A percentile compares a stretch with the other conserved stretches of the same genome.
These are phyloP conservation scores for Esox lucius DNA, from an alignment of 2,797 vertebrate genomes.

Conservation along the genomic window DNA sequence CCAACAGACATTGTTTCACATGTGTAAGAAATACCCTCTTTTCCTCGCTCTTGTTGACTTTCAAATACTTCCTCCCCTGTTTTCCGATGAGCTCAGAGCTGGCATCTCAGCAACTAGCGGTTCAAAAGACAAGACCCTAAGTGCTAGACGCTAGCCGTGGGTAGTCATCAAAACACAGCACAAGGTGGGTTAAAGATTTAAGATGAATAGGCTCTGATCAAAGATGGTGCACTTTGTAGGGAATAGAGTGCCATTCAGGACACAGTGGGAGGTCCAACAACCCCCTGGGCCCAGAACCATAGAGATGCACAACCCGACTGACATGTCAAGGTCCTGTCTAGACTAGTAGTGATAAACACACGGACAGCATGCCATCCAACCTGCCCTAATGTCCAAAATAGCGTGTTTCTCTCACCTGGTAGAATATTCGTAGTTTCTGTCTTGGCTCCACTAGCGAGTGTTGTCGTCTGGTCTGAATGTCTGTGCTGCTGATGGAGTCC, in stretches of 20 bases:
- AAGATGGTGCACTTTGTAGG: background rate
- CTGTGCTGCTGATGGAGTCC: conserved; percentile 76
- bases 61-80: no score
- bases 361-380: background rate
- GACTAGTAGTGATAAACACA: background rate
- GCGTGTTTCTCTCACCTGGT: conserved; percentile 76
- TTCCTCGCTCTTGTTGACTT: no score
- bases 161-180: no score
- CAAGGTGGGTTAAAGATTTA: no score
- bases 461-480: conserved; percentile 80
- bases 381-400: background rate
- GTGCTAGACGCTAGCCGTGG: no score
- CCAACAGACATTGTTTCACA: no score
- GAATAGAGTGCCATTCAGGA: background rate
- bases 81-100: no score
- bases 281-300: background rate
- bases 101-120: no score
- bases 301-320: background rate
- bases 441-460: conserved; percentile 79
- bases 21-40: no score
- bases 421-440: conserved; percentile 87
- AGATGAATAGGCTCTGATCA: background rate
- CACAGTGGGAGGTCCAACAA: background rate
- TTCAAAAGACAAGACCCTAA: no score
- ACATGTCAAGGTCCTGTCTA: no score